phyloP scores from a whole-genome alignment of 2,888 invertebrate genomes.

The Catocala sponsa region DNA sequence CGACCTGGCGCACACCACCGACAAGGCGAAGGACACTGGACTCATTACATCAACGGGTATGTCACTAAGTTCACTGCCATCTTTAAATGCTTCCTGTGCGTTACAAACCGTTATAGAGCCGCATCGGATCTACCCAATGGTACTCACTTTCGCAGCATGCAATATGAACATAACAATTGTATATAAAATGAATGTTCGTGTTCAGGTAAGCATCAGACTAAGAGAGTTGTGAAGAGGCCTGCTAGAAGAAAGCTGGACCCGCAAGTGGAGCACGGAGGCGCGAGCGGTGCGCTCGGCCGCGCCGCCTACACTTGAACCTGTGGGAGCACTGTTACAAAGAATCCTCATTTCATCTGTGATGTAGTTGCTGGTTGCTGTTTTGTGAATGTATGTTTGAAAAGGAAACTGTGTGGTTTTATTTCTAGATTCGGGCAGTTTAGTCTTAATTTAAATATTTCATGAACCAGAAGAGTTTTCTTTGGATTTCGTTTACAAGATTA shows the following conservation, averaged over 20 bases:
- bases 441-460: too few relatives aligned
- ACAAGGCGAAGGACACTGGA: background rate
- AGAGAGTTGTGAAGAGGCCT: conserved; percentile 15
- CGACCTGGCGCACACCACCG: conserved; percentile 50
- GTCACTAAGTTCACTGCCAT: too few relatives aligned
- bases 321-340: background rate
- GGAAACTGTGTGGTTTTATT: background rate
- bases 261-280: background rate
- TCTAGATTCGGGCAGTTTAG: background rate
- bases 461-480: too few relatives aligned
- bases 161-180: too few relatives aligned
- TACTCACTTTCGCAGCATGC: too few relatives aligned
- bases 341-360: background rate
- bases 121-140: too few relatives aligned
- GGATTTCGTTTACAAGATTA: too few relatives aligned
- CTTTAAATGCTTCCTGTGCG: too few relatives aligned
- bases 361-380: background rate
- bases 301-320: background rate
- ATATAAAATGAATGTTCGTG: background rate
- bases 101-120: too few relatives aligned
- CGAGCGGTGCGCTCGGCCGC: background rate
- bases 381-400: background rate
- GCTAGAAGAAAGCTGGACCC: conserved; percentile 17
- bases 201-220: conserved; percentile 20
- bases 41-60: background rate